Percentiles rank a stretch among this genome's conserved stretches.
Evolutionary conservation across 2,888 invertebrate species (phyloP).

Genomic region (Imbricaverruca yamaguchii): DNA sequence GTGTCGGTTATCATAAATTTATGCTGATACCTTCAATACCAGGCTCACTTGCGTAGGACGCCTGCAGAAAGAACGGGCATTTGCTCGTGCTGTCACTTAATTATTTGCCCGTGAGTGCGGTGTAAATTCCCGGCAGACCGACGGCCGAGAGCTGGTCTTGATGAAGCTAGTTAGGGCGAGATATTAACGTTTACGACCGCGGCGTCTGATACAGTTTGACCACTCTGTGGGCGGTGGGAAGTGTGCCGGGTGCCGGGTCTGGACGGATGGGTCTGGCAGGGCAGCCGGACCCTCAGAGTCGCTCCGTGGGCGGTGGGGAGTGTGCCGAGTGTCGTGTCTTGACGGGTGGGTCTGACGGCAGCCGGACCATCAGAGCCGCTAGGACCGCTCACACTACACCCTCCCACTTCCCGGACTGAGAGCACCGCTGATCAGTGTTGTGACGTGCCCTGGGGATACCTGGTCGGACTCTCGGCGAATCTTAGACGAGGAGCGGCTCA

Average conservation of each 20-base stretch:
- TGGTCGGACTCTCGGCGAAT: no score
- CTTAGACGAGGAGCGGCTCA: no score
- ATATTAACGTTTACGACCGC: neutral
- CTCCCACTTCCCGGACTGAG: neutral
- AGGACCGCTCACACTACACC: no score
- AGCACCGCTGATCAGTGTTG: no score
- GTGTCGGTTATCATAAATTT: conserved; percentile 1
- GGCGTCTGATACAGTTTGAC: neutral
- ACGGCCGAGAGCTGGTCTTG: neutral
- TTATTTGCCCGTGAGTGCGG: neutral
- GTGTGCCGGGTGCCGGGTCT: neutral
- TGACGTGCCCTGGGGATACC: no score
- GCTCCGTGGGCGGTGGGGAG: neutral
- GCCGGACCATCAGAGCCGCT: no score
- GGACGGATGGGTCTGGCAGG: neutral
- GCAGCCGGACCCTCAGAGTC: neutral
- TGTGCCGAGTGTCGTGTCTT: neutral
- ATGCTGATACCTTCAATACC: conserved; percentile 6
- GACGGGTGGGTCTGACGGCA: neutral
- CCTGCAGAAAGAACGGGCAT: neutral
- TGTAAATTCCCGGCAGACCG: neutral
- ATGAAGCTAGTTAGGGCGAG: neutral
- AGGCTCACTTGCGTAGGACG: neutral
- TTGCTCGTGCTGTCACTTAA: conserved; percentile 6
- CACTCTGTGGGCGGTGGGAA: neutral